Percentiles rank a stretch among this genome's conserved stretches.
Conservation (phyloP, 2,797 vertebrate genomes). For the Pseudochaenichthys georgianus region DNA sequence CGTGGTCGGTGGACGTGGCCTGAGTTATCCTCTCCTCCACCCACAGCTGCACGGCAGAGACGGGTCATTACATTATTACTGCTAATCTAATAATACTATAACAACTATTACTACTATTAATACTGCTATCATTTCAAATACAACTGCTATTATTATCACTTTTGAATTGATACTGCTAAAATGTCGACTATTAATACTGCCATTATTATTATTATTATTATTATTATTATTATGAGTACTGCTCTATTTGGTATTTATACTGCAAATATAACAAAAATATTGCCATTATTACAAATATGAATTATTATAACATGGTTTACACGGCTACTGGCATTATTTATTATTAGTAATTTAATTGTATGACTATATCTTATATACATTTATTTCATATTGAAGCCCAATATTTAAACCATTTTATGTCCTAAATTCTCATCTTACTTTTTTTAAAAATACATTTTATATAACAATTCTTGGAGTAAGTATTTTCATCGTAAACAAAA, state of each 20-base stretch:
- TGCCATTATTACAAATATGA: background rate
- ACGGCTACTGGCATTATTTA: no score
- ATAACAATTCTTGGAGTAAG: no score
- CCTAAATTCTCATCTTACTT: no score
- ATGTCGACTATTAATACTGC: no score
- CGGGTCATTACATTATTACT: background rate
- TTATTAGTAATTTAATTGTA: no score
- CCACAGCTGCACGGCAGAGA: constrained; percentile 87
- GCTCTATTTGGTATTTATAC: background rate
- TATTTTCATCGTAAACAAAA: no score
- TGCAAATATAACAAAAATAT: no score
- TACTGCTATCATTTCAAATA: background rate
- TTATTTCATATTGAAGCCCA: no score
- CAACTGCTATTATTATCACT: background rate
- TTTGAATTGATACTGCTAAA: background rate
- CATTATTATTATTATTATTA: background rate
- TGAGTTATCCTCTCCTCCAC: constrained; percentile 96
- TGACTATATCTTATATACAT: no score
- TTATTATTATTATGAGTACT: background rate
- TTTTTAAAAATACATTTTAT: no score
- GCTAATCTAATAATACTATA: background rate
- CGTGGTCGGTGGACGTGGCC: constrained; percentile 96
- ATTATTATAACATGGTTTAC: no score
- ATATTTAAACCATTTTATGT: no score
- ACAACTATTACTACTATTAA: background rate